Base-by-base conservation (phyloP, 2,797 vertebrate genomes). In the Knipowitschia caucasica region DNA sequence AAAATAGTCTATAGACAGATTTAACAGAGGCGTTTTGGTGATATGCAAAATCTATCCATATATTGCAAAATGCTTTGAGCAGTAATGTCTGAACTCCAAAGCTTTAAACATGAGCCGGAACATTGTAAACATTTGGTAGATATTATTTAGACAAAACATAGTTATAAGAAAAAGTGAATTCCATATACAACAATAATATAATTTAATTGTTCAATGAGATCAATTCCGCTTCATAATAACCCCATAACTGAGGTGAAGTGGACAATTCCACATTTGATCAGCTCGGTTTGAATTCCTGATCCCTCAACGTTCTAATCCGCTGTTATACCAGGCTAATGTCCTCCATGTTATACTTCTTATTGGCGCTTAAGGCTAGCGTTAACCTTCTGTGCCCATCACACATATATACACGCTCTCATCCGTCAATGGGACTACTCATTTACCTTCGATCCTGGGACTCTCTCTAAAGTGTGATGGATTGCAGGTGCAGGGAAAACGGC, bases 391-490 rank as follows among this genome's bases (percentile, higher is more conserved):
- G 77, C 69, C 70, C 59, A 67, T 35, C 33, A 71, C 55, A 64
- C 81, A 81, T 69, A 82, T 77, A 78, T 68, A 78, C 66, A 75
- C 64, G 79, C 77, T 63, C 77, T 79, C 87, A 88, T 86, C 87
- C 83, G 87, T 89, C 88, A 91, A 82, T 71, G 57, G 72, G 75
- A 88, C 86, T 85, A 84, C 83, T 88, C 86, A 89, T 89, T 88
- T 89, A 87, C 84, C 78, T 81, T 86, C 84, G 82, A 88, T 90
- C 82, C 83, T 88, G 85, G 83, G 76, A 59, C 81, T 87, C 86
- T 88, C 88, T 83, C 84, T 82, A 86, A 86, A 86, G 85, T 73
- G 83, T 89, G 88, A 91, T 90, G 89, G 89, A 90, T 91, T 87
- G 82, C 64, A 58, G 83, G 80, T 73, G 73, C 83, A 86, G 86